Evolutionary conservation across 2,797 vertebrate genomes (phyloP), one percentile per base, ranked within the genome.

Genomic region (Intellagama lesueurii): DNA sequence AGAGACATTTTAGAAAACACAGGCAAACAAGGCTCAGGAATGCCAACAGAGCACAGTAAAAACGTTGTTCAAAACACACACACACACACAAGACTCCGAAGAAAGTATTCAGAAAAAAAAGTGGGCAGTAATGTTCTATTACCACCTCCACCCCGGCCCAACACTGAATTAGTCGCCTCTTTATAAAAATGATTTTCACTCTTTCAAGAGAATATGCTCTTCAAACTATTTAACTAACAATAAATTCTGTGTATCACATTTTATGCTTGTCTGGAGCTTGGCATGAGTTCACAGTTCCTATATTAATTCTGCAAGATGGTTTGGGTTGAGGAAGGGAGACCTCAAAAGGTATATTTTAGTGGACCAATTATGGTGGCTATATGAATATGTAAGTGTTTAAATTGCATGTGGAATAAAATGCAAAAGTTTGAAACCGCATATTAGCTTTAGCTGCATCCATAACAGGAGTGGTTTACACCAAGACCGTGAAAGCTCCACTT

Each of bases 11-110:
- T 89, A 95, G 94, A 96, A 94, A 94, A 94, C 79, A 95, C 92
- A 96, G 93, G 92, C 89, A 97, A 96, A 95, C 86, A 92, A 78
- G 92, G 81, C 91, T 94, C 93, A 92, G 79, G 92, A 93, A 92
- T 90, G 91, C 83, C 92, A 96, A 89, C 85, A 90, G 40, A 79
- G 91, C 88, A 86, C 87, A 85, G 89, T 47, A 83, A 76, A 94
- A 94, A 94, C 12, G 84, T 91, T 90, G 88, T 82, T 91, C 87
- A 94, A 94, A 94, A 94, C 40, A 40, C 40, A 40, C 40, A 40
- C 40, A 40, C 40, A 40, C 40, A 40, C 40, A 40, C 40, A 84
- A 79, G 72, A 86, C 91, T 90, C 91, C 83, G 86, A 84, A 83
- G 94, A 94, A 91, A 90, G 88, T 60, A 86, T 85, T 93, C 89